phyloP scores from a whole-genome alignment of 2,888 invertebrate species.

The Amblyjoppa fuscipennis region DNA sequence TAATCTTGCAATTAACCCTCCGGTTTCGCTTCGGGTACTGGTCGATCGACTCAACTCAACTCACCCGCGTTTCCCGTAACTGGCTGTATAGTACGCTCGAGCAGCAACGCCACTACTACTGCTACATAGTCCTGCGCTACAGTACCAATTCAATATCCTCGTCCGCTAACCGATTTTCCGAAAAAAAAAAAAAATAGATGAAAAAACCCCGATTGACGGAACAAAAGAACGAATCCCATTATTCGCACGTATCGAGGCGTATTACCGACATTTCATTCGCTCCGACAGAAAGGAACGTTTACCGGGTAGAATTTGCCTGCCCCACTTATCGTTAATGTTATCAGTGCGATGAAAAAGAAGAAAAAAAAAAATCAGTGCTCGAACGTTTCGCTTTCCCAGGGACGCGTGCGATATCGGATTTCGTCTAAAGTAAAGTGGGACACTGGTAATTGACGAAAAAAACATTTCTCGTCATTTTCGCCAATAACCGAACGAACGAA shows the following conservation, averaged over 20 bases:
- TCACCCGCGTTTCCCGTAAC: slow-evolving; percentile 35
- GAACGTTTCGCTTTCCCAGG: neutral
- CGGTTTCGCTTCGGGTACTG: slow-evolving; percentile 61
- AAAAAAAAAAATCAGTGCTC: neutral
- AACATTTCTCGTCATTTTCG: neutral
- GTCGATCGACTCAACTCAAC: slow-evolving; percentile 61
- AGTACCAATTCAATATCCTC: slow-evolving; percentile 27
- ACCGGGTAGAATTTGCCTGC: neutral
- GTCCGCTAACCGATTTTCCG: slow-evolving; percentile 12
- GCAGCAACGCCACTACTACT: slow-evolving; percentile 4
- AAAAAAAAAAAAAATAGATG: slow-evolving; percentile 12
- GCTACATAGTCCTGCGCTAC: slow-evolving; percentile 1
- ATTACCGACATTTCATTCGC: neutral
- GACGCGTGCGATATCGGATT: neutral
- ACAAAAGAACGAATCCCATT: slow-evolving; percentile 12
- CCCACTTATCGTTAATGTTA: neutral
- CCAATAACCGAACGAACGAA: neutral
- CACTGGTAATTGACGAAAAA: neutral
- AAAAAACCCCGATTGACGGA: slow-evolving; percentile 1
- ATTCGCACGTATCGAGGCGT: slow-evolving; percentile 4
- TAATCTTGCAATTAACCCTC: slow-evolving; percentile 69
- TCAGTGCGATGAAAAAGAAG: neutral
- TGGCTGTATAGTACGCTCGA: neutral
- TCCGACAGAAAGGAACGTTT: neutral
- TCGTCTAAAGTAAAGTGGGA: neutral